Evolutionary conservation across 2,113 vertebrate species (phyloP).

Genomic region (Pycnonotus jocosus): DNA sequence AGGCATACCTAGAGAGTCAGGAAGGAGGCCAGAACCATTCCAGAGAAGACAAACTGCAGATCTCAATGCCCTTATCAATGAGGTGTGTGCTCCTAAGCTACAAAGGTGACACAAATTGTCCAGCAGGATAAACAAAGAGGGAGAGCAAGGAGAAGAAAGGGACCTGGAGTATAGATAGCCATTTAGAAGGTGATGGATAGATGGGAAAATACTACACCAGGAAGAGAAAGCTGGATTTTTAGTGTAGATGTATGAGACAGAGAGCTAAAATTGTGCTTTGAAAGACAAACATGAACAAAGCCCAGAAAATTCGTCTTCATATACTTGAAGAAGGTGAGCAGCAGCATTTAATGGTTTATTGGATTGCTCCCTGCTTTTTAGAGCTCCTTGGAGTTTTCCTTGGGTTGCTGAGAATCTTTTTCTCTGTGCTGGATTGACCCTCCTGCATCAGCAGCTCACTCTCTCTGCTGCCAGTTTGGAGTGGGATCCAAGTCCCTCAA

Average conservation of each 20-base stretch:
- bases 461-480: not conserved
- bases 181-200: not conserved
- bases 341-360: not conserved
- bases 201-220: not conserved
- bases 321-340: not conserved
- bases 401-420: not conserved
- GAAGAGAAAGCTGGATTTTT: not conserved
- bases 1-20: conserved; percentile 50
- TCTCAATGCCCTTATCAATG: conserved; percentile 49
- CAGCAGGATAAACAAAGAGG: not conserved
- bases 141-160: not conserved
- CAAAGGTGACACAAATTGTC: not conserved
- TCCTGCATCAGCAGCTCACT: not conserved
- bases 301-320: not conserved
- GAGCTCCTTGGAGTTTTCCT: not conserved
- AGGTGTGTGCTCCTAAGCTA: not conserved
- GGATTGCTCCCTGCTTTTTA: not conserved
- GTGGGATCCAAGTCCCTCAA: not conserved
- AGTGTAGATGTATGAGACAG: not conserved
- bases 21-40: conserved; percentile 25
- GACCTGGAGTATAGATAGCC: not conserved
- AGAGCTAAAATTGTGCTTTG: not conserved
- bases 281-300: not conserved
- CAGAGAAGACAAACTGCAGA: conserved; percentile 9
- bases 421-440: not conserved